Evolutionary conservation across 2,113 vertebrate genomes (phyloP).

Genomic region (Neodontobutis hainanensis): DNA sequence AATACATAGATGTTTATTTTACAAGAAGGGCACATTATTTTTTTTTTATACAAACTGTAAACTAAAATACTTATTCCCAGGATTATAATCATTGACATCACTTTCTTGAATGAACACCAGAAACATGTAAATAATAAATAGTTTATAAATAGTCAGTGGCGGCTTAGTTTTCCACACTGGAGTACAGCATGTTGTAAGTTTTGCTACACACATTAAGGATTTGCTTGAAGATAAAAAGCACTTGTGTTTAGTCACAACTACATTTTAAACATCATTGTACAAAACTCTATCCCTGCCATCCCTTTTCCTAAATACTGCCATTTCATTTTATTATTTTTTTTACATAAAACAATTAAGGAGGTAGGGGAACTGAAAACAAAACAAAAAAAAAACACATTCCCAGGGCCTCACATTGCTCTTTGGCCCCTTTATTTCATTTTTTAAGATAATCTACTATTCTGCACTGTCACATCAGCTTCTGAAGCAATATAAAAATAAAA

Average conservation of each 20-base stretch:
- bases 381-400: conserved; percentile 29
- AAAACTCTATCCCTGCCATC: conserved; percentile 65
- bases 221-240: conserved; percentile 75
- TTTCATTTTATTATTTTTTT: conserved; percentile 23
- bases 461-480: conserved; percentile 49
- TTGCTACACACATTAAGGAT: conserved; percentile 74
- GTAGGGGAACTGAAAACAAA: conserved; percentile 49
- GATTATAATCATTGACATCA: conserved; percentile 72
- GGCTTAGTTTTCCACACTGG: conserved; percentile 53
- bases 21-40: conserved; percentile 72
- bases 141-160: conserved; percentile 58
- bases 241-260: conserved; percentile 78
- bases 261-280: conserved; percentile 77
- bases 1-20: conserved; percentile 78
- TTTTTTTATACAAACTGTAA: conserved; percentile 75
- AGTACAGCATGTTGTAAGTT: conserved; percentile 64
- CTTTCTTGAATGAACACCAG: conserved; percentile 69
- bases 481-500: no score
- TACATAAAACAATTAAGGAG: conserved; percentile 58
- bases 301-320: conserved; percentile 50
- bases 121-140: conserved; percentile 65
- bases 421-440: conserved; percentile 6
- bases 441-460: conserved; percentile 5
- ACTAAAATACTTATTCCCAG: conserved; percentile 70
- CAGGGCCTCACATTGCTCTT: conserved; percentile 14